Percentiles rank a stretch among this genome's conserved stretches.
phyloP scores from a whole-genome alignment of 2,797 vertebrate species.

The Ara ararauna region DNA sequence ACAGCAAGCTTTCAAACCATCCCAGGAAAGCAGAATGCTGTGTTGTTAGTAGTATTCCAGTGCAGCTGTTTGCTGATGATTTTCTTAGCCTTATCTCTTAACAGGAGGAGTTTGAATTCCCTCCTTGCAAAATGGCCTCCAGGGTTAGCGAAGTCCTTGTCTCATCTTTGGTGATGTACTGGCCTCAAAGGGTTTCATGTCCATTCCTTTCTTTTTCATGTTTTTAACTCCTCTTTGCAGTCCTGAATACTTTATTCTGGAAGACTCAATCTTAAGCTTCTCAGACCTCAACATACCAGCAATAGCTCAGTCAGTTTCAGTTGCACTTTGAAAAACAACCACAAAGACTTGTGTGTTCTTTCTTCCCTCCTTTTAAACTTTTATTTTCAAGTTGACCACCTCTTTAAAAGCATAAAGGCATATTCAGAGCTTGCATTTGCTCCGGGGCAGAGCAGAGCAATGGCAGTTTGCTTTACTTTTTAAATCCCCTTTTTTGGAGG shows the following conservation, averaged over 20 bases:
- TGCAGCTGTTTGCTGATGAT: background rate
- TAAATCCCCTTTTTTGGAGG: background rate
- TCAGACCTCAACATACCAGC: background rate
- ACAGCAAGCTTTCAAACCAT: constrained; percentile 11
- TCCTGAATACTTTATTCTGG: background rate
- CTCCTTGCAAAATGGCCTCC: constrained; percentile 1
- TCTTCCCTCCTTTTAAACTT: background rate
- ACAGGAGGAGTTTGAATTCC: background rate
- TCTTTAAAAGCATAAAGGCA: background rate
- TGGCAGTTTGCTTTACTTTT: background rate
- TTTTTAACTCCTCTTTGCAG: background rate
- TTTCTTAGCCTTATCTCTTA: constrained; percentile 13
- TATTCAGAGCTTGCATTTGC: background rate
- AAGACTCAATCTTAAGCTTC: background rate
- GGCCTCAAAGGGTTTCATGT: background rate
- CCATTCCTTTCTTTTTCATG: background rate
- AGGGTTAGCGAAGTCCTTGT: background rate
- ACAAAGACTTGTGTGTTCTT: background rate
- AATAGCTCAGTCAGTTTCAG: background rate
- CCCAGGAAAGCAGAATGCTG: constrained; percentile 5
- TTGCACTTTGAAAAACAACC: background rate
- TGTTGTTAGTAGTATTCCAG: background rate
- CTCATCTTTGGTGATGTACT: background rate
- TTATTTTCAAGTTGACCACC: background rate
- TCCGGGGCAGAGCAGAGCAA: background rate